A percentile compares a stretch with the other conserved stretches of the same genome.
These are phyloP conservation scores for Keiferia lycopersicella DNA, from an alignment of 2,888 invertebrate genomes.

Conservation along the genomic window DNA sequence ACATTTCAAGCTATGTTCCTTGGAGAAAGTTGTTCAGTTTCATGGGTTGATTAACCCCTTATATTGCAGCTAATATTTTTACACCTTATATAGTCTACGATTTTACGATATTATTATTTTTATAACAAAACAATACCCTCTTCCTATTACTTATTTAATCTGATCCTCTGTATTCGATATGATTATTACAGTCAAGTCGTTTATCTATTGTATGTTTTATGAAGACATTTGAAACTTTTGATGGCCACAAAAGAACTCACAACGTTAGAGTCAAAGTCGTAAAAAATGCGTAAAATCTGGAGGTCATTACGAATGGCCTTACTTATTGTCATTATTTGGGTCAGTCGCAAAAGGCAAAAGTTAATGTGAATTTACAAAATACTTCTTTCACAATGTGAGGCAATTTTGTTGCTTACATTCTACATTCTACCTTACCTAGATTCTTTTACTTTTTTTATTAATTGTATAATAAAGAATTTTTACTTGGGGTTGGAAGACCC, in stretches of 20 bases:
- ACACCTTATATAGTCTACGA: no score
- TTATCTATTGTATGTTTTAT: constrained; percentile 21
- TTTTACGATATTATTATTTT: no score
- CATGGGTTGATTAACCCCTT: no score
- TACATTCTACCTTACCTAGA: no score
- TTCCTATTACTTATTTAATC: no score
- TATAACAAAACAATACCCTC: neutral
- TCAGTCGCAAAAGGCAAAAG: neutral
- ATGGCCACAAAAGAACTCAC: constrained; percentile 16
- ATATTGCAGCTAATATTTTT: no score
- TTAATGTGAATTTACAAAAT: neutral
- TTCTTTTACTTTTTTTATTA: no score
- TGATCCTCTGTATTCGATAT: neutral
- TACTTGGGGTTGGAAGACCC: no score
- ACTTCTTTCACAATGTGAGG: neutral
- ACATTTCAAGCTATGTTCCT: no score
- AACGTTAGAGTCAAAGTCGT: constrained; percentile 21
- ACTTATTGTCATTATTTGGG: constrained; percentile 22
- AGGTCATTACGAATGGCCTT: constrained; percentile 27
- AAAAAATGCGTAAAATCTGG: constrained; percentile 30
- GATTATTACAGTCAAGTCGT: neutral
- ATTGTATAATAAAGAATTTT: no score
- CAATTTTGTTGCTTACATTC: no score
- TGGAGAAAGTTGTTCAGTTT: no score
- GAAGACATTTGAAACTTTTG: constrained; percentile 30